Conservation (phyloP, 2,113 vertebrate genomes). For the Bos javanicus region DNA sequence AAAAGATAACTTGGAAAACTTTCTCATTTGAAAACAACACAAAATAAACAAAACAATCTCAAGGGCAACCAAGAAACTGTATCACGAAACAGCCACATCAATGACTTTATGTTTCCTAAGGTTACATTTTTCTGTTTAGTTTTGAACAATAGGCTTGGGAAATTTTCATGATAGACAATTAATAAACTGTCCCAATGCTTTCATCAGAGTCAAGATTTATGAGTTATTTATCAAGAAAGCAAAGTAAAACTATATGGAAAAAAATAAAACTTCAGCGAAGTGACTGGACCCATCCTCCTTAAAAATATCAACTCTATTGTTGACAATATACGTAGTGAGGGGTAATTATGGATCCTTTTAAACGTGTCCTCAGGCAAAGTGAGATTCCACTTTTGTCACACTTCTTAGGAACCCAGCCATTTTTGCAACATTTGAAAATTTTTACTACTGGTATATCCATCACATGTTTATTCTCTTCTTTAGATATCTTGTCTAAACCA, state of each 20-base stretch:
- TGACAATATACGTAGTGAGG: background rate
- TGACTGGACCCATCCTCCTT: background rate
- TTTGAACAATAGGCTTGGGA: background rate
- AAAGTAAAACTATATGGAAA: background rate
- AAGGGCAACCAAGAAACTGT: background rate
- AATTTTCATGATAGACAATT: background rate
- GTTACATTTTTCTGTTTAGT: background rate
- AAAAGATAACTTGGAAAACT: background rate
- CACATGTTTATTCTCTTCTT: background rate
- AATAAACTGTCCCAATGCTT: background rate
- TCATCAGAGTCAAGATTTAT: background rate
- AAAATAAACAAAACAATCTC: background rate
- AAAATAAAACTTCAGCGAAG: background rate
- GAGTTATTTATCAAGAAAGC: background rate
- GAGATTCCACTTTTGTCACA: background rate
- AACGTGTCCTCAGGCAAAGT: background rate
- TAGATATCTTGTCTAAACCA: background rate
- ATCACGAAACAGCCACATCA: background rate
- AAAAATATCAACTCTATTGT: background rate
- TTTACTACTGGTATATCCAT: background rate
- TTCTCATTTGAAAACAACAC: background rate
- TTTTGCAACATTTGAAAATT: background rate
- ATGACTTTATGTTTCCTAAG: background rate
- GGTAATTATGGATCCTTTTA: background rate
- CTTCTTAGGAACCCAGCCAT: background rate